Evolutionary conservation across 2,888 invertebrate species (phyloP), one percentile per base, ranked within the genome.

Genomic region (Monochamus alternatus): DNA sequence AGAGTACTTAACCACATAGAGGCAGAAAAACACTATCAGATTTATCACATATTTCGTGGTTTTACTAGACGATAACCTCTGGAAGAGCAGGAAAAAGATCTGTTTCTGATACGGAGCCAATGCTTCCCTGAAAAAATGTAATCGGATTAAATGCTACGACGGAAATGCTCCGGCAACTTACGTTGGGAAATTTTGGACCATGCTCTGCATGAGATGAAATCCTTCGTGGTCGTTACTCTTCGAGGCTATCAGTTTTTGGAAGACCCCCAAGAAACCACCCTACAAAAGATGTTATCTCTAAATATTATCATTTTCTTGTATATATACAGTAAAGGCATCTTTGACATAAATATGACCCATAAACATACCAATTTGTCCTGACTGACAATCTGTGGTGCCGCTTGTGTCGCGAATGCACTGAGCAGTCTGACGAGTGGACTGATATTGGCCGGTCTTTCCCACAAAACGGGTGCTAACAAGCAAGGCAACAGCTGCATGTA

Each of bases 171-270:
- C 14, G 32, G 10, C 51, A 73, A 92, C 93, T 93, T 90, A 96
- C 93, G 92, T 90, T 79, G 97, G 95, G 85, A 97, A 94, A 86
- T 95, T 92, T 86, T 94, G 94, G 62, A 99, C 91, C 84, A 99
- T 92, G 63, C 93, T 93, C 86, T 97, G 96, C 81, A 99, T 92
- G 9, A 99, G 90, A 85, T 95, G 93, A 89, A 99, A 98, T 5
- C 98, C 99, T 89, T 99, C 97, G 85, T 98, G 97, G 88, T 99
- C 99, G 86, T 98, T 96, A 0, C 94, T 91, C 89, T 97, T 98
- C 0, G 98, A 98, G 0, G 98, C 96, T 78, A 99, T 96, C 85
- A 99, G 90, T 89, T 99, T 98, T 88, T 99, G 98, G 89, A 98
- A 99, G 8, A 98, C 95, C 1, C 98, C 99, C 62, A 99, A 90